Percentiles rank a stretch among this genome's conserved stretches.
Conservation (phyloP, 2,113 vertebrate species). For the Daboia siamensis region DNA sequence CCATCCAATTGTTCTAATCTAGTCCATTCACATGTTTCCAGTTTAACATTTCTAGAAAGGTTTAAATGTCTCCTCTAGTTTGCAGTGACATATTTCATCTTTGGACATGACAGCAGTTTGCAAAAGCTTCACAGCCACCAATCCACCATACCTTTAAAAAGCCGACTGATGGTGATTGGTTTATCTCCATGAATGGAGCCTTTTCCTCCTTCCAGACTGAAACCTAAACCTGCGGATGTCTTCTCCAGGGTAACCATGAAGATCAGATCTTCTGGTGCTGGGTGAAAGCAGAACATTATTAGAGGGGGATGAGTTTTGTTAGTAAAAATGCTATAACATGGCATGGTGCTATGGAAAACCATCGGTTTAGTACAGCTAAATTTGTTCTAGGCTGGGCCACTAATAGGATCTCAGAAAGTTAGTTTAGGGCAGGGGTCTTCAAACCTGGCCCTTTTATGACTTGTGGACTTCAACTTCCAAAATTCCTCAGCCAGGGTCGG, state of each 20-base stretch:
- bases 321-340: neutral
- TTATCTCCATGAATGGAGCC: conserved; percentile 90
- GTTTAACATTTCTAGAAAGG: neutral
- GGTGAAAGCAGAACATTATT: conserved; percentile 22
- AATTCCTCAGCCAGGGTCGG: too few species aligned
- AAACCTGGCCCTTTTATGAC: too few species aligned
- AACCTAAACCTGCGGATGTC: conserved; percentile 84
- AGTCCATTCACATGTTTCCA: neutral
- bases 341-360: neutral
- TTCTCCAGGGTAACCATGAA: conserved; percentile 79
- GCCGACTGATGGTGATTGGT: conserved; percentile 83
- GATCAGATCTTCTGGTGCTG: conserved; percentile 56
- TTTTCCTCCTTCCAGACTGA: conserved; percentile 91
- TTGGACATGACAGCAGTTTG: neutral
- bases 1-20: neutral
- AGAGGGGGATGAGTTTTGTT: neutral
- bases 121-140: neutral
- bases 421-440: neutral
- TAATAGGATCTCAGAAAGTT: neutral
- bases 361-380: neutral
- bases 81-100: neutral
- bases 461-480: too few species aligned
- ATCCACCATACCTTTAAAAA: conserved; percentile 82
- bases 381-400: neutral
- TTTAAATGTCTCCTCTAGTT: neutral